These are phyloP conservation scores for Melinaea menophilus DNA, from an alignment of 2,888 invertebrate genomes.

Conservation along the genomic window DNA sequence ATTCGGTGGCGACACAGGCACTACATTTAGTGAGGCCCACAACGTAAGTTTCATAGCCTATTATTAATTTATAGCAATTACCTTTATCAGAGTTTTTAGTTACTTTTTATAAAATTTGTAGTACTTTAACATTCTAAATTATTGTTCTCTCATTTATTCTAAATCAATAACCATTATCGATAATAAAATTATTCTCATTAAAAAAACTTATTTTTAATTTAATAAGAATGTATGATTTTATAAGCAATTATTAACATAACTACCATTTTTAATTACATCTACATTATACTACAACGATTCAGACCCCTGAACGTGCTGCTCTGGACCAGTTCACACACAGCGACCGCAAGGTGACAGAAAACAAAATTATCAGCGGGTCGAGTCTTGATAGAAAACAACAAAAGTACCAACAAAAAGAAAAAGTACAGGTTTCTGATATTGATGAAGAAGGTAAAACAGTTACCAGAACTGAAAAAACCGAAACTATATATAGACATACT, in stretches of 20 bases:
- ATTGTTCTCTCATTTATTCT: not conserved
- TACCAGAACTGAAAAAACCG: slow-evolving; percentile 13
- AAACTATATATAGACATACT: slow-evolving; percentile 9
- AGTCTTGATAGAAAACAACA: slow-evolving; percentile 33
- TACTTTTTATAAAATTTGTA: not conserved
- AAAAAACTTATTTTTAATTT: not conserved
- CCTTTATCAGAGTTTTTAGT: not conserved
- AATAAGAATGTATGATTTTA: too few relatives aligned
- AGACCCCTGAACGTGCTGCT: slow-evolving; percentile 64
- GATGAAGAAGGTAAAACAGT: slow-evolving; percentile 26
- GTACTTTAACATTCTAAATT: not conserved
- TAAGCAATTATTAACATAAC: too few relatives aligned
- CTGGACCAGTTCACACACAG: slow-evolving; percentile 68
- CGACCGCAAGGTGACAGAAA: slow-evolving; percentile 52
- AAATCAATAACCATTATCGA: not conserved
- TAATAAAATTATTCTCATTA: too few relatives aligned
- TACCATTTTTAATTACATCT: too few relatives aligned
- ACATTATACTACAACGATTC: slow-evolving; percentile 13
- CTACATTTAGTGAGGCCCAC: slow-evolving; percentile 54
- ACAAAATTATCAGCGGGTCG: slow-evolving; percentile 35
- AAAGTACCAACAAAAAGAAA: slow-evolving; percentile 25
- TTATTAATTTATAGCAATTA: slow-evolving; percentile 13
- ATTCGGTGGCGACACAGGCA: slow-evolving; percentile 67
- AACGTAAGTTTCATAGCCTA: slow-evolving; percentile 46
- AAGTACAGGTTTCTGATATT: slow-evolving; percentile 24